phyloP scores from a whole-genome alignment of 2,888 invertebrate species.

The Xylota segnis region DNA sequence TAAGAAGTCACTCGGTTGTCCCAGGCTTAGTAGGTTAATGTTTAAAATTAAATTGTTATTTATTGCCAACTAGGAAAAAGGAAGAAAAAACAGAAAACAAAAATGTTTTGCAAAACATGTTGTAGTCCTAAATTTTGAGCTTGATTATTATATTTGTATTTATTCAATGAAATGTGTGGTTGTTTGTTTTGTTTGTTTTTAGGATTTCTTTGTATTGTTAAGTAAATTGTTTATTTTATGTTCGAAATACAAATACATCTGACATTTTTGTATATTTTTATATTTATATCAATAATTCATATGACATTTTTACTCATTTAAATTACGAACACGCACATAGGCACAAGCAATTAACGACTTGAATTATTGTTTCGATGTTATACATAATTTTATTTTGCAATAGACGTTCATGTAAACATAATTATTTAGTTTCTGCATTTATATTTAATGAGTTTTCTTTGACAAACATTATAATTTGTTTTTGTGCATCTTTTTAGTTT shows the following conservation, averaged over 20 bases:
- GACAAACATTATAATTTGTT: slow-evolving; percentile 23
- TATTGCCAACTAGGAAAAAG: slow-evolving; percentile 48
- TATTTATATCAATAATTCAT: slow-evolving; percentile 31
- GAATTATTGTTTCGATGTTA: neutral
- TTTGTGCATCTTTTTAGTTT: slow-evolving; percentile 42
- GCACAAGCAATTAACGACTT: neutral
- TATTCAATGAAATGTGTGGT: slow-evolving; percentile 36
- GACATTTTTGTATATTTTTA: slow-evolving; percentile 9
- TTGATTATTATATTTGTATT: slow-evolving; percentile 22
- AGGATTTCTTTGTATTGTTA: slow-evolving; percentile 8
- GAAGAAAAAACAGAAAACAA: slow-evolving; percentile 4
- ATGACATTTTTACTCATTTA: neutral
- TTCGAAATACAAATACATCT: slow-evolving; percentile 10
- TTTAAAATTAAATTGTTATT: slow-evolving; percentile 51
- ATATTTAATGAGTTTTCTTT: slow-evolving; percentile 31
- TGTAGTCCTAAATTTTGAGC: slow-evolving; percentile 22
- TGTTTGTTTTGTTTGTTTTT: slow-evolving; percentile 19
- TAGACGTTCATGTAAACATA: slow-evolving; percentile 10
- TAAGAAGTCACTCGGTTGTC: neutral
- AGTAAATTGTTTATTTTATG: slow-evolving; percentile 38
- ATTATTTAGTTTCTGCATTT: slow-evolving; percentile 23
- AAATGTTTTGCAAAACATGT: slow-evolving; percentile 11
- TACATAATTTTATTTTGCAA: neutral
- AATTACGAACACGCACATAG: slow-evolving; percentile 20
- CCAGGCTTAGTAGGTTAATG: slow-evolving; percentile 26